A percentile compares a stretch with the other conserved stretches of the same genome.
Evolutionary conservation across 2,888 invertebrate species (phyloP).

Genomic region (Drosophila birchii): DNA sequence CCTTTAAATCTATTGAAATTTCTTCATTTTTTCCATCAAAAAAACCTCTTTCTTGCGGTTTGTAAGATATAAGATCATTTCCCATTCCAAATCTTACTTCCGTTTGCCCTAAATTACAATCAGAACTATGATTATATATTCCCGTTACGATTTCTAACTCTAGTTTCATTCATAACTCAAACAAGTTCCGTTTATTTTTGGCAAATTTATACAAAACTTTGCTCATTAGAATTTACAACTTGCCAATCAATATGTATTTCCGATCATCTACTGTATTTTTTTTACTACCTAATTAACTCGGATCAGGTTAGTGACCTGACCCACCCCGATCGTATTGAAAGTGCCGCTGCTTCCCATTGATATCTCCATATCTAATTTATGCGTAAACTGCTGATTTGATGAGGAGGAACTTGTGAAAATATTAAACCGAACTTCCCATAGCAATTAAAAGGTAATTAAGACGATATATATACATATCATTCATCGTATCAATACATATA

Average conservation of each 20-base stretch:
- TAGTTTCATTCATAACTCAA: constrained; percentile 1
- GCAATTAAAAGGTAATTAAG: constrained; percentile 75
- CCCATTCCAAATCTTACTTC: constrained; percentile 4
- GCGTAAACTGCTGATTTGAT: constrained; percentile 56
- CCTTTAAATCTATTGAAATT: not conserved
- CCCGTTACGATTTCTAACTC: not conserved
- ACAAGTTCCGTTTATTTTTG: constrained; percentile 22
- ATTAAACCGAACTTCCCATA: constrained; percentile 72
- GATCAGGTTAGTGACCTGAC: constrained; percentile 65
- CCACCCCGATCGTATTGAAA: constrained; percentile 17
- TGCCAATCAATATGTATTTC: constrained; percentile 15
- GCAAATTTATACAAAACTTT: constrained; percentile 7
- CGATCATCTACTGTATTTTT: constrained; percentile 9
- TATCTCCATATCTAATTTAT: constrained; percentile 43
- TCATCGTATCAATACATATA: constrained; percentile 7
- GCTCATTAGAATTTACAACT: constrained; percentile 18
- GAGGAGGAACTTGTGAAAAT: constrained; percentile 65
- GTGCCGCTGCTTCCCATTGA: constrained; percentile 59
- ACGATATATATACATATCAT: constrained; percentile 12
- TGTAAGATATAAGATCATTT: not conserved
- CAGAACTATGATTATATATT: not conserved
- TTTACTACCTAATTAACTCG: constrained; percentile 3
- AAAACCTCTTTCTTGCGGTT: not conserved
- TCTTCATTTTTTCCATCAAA: not conserved
- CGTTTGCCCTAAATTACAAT: constrained; percentile 15